Evolutionary conservation across 2,888 invertebrate genomes (phyloP).

Genomic region (Tyria jacobaeae): DNA sequence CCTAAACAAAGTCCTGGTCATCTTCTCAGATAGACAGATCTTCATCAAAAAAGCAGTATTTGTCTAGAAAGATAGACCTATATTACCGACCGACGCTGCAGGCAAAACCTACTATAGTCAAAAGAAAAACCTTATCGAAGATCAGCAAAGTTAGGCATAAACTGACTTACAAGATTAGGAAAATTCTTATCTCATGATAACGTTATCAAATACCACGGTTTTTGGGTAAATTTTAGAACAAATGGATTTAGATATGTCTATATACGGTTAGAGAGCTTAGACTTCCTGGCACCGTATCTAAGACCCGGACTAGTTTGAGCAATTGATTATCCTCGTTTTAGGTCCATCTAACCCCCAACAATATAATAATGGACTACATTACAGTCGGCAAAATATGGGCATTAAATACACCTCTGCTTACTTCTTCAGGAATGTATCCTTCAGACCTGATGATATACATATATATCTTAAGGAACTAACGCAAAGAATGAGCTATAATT

Average conservation of each 20-base stretch:
- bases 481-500: background rate
- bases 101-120: background rate
- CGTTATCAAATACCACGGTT: background rate
- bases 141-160: background rate
- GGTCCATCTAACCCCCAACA: too few relatives aligned
- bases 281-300: too few relatives aligned
- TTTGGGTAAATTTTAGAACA: background rate
- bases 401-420: too few relatives aligned
- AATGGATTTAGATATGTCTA: background rate
- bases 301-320: too few relatives aligned
- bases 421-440: too few relatives aligned
- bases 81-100: background rate
- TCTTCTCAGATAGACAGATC: background rate
- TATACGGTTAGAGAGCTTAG: too few relatives aligned
- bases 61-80: background rate
- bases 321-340: too few relatives aligned
- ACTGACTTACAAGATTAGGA: constrained; percentile 6
- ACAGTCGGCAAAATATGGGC: too few relatives aligned
- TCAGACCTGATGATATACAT: too few relatives aligned
- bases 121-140: background rate
- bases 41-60: background rate
- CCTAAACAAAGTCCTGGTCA: too few relatives aligned
- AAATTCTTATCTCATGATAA: constrained; percentile 7
- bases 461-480: background rate
- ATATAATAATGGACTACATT: too few relatives aligned